These are phyloP conservation scores for Temnothorax ravouxi DNA, from an alignment of 2,888 invertebrate genomes.

Conservation along the genomic window DNA sequence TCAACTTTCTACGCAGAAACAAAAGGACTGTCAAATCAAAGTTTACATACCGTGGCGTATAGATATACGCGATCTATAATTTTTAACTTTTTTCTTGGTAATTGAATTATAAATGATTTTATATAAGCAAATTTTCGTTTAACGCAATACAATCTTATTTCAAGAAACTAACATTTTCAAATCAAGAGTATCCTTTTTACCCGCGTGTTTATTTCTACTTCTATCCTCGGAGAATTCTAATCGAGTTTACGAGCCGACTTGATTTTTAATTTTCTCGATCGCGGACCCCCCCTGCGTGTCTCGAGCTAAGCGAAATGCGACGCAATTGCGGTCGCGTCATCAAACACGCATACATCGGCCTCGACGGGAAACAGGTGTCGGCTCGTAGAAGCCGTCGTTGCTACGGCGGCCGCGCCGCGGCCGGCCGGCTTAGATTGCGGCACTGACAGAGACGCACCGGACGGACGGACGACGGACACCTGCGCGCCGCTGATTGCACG, in stretches of 20 bases:
- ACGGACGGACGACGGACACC: slow-evolving; percentile 81
- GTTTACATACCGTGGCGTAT: too few species aligned
- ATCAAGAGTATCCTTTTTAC: too few species aligned
- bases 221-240: background rate
- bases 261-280: background rate
- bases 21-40: too few species aligned
- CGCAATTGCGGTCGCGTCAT: slow-evolving; percentile 7
- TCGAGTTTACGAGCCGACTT: background rate
- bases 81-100: too few species aligned
- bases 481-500: slow-evolving; percentile 83
- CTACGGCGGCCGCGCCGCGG: slow-evolving; percentile 66
- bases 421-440: slow-evolving; percentile 72
- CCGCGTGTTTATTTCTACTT: background rate
- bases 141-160: too few species aligned
- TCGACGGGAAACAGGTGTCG: slow-evolving; percentile 79
- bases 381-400: slow-evolving; percentile 76
- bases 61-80: too few species aligned
- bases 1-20: too few species aligned
- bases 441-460: slow-evolving; percentile 75
- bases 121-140: too few species aligned
- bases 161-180: too few species aligned
- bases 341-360: slow-evolving; percentile 53
- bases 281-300: too few species aligned
- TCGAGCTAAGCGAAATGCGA: background rate
- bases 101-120: too few species aligned